Evolutionary conservation across 2,113 vertebrate species (phyloP), one percentile per base, ranked within the genome.

Genomic region (Ceyx margarethae): DNA sequence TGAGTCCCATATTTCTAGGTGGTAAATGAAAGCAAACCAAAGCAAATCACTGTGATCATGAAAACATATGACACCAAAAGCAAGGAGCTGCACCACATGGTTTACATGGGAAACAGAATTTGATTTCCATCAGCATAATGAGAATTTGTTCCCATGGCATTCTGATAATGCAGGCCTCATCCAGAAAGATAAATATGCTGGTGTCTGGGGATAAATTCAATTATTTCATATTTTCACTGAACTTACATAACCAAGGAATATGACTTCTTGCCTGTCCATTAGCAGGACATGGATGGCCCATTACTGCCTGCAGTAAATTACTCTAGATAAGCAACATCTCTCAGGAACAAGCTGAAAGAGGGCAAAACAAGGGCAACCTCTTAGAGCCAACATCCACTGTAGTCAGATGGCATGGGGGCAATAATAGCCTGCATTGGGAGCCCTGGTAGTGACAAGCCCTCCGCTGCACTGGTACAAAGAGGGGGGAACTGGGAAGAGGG

Each of bases 41-140:
- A 94, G 72, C 64, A 94, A 95, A 95, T 95, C 77, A 80, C 81
- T 84, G 80, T 81, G 82, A 89, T 94, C 89, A 84, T 95, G 94
- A 95, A 95, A 95, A 90, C 87, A 72, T 89, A 87, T 62, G 91
- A 86, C 84, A 91, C 43, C 76, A 74, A 83, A 93, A 94, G 64
- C 68, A 90, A 90, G 69, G 51, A 93, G 60, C 51, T 85, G 53
- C 25, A 93, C 46, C 60, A 45, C 88, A 60, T 48, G 78, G 68
- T 45, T 94, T 88, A 93, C 71, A 67, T 43, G 85, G 53, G 67
- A 95, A 94, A 94, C 79, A 89, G 91, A 95, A 71, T 88, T 89
- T 85, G 88, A 92, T 75, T 94, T 75, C 85, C 81, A 94, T 90
- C 91, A 81, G 13, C 53, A 68, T 91, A 94, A 94, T 72, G 20